These are phyloP conservation scores for Danionella dracula DNA, from an alignment of 2,797 vertebrate genomes.

Conservation along the genomic window DNA sequence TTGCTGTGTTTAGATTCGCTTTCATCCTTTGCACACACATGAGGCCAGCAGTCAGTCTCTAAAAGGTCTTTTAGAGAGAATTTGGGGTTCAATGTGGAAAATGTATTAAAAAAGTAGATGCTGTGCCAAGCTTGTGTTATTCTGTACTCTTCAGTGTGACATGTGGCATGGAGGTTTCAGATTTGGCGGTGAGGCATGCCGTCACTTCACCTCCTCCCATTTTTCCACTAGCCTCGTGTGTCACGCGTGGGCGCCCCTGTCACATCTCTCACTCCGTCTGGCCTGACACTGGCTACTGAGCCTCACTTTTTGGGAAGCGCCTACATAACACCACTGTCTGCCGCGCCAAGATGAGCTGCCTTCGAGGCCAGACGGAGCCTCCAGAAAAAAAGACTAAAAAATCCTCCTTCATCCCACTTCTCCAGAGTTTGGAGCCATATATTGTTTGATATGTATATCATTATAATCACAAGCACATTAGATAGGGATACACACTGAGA, in stretches of 20 bases:
- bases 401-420: slow-evolving; percentile 1
- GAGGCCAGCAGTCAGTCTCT: slow-evolving; percentile 1
- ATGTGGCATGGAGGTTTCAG: slow-evolving; percentile 64
- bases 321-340: slow-evolving; percentile 65
- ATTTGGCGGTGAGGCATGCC: slow-evolving; percentile 57
- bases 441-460: slow-evolving; percentile 43
- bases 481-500: too few species aligned
- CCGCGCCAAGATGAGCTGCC: slow-evolving; percentile 54
- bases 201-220: slow-evolving; percentile 65
- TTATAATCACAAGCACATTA: slow-evolving; percentile 53
- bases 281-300: slow-evolving; percentile 56
- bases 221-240: slow-evolving; percentile 47
- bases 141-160: slow-evolving; percentile 46
- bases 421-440: slow-evolving; percentile 41
- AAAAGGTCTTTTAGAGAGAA: not conserved
- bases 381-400: slow-evolving; percentile 49
- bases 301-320: slow-evolving; percentile 61
- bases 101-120: slow-evolving; percentile 18
- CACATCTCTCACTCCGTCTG: slow-evolving; percentile 69
- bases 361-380: slow-evolving; percentile 59
- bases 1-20: too few species aligned
- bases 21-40: too few species aligned
- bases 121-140: slow-evolving; percentile 10
- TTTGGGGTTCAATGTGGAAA: slow-evolving; percentile 24
- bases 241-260: slow-evolving; percentile 70